Evolutionary conservation across 1,140 invertebrate genomes (phyloP).

Genomic region (Mizuhopecten yessoensis): DNA sequence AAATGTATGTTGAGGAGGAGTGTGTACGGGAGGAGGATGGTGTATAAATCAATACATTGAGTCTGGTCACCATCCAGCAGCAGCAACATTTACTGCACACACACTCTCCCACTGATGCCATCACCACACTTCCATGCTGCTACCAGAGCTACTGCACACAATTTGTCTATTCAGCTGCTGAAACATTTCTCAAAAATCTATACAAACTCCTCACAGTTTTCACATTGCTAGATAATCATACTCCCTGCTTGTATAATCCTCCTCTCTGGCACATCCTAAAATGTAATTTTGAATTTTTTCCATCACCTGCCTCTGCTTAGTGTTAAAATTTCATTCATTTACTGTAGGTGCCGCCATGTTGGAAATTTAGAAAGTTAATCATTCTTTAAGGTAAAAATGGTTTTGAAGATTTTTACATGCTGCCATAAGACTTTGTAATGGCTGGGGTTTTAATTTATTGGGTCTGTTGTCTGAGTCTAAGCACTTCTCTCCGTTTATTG

Average conservation of each 20-base stretch:
- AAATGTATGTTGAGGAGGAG: neutral
- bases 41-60: conserved; percentile 20
- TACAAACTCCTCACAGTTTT: conserved; percentile 6
- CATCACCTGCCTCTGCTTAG: neutral
- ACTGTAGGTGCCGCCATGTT: neutral
- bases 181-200: conserved; percentile 28
- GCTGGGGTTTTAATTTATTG: neutral
- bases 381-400: neutral
- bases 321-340: neutral
- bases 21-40: neutral
- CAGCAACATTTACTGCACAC: neutral
- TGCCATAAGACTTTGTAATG: neutral
- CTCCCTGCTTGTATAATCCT: neutral
- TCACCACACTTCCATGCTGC: conserved; percentile 16
- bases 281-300: conserved; percentile 19
- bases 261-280: neutral
- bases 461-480: too few species aligned
- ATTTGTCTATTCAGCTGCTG: conserved; percentile 33
- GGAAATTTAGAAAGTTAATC: conserved; percentile 1
- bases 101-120: neutral
- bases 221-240: conserved; percentile 39
- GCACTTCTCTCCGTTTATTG: too few species aligned
- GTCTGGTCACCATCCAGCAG: conserved; percentile 12
- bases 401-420: neutral
- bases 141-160: neutral